Conservation (phyloP, 2,888 invertebrate species). For the Dynastes tityus region DNA sequence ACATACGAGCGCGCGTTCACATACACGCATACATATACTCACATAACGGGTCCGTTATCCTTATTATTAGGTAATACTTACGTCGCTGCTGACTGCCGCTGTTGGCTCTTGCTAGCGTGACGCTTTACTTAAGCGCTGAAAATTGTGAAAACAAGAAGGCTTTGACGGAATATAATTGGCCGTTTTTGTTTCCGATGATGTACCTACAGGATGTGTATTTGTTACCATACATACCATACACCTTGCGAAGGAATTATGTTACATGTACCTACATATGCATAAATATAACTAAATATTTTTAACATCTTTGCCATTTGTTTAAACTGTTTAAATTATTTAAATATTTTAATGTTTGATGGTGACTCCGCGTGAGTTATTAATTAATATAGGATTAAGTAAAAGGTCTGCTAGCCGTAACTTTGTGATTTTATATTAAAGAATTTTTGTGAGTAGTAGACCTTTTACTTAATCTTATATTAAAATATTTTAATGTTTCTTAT, state of each 20-base stretch:
- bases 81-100: not conserved
- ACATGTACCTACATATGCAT: not conserved
- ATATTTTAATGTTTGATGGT: no score
- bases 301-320: not conserved
- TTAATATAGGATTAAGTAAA: no score
- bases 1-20: not conserved
- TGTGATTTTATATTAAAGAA: no score
- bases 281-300: not conserved
- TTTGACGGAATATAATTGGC: not conserved
- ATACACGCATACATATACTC: not conserved
- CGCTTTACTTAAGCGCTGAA: constrained; percentile 17
- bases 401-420: no score
- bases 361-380: no score
- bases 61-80: constrained; percentile 29
- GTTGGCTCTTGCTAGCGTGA: constrained; percentile 1
- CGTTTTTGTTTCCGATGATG: not conserved
- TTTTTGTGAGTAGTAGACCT: no score
- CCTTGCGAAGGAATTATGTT: no score
- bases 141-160: constrained; percentile 10
- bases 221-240: no score
- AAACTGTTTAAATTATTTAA: no score
- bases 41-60: constrained; percentile 38
- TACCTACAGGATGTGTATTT: no score
- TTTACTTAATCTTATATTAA: no score
- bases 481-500: no score